These are phyloP conservation scores for Sinhomidia bicolor DNA, from an alignment of 2,888 invertebrate species.

Conservation along the genomic window DNA sequence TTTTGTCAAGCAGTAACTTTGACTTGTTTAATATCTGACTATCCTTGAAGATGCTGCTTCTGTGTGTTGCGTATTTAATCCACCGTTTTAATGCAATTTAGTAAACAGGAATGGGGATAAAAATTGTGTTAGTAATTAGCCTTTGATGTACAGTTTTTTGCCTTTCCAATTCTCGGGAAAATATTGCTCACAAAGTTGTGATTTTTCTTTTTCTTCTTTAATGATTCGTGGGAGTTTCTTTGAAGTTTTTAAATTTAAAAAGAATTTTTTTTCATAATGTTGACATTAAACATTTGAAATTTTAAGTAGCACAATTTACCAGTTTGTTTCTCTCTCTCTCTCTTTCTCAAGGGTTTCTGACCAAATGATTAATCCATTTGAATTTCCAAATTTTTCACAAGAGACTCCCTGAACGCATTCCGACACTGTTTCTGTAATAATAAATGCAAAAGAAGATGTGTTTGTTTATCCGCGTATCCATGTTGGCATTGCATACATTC, in stretches of 20 bases:
- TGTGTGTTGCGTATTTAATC: background rate
- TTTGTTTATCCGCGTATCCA: background rate
- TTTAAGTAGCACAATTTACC: conserved; percentile 25
- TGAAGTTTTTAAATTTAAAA: background rate
- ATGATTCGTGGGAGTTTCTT: conserved; percentile 29
- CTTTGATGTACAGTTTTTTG: too few species aligned
- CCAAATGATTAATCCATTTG: conserved; percentile 37
- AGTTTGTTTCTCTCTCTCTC: background rate
- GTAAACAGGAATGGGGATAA: background rate
- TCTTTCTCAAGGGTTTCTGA: conserved; percentile 20
- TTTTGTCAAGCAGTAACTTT: background rate
- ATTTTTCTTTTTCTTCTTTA: background rate
- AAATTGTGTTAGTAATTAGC: background rate
- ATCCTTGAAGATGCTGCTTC: too few species aligned
- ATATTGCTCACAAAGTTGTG: background rate
- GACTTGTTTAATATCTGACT: too few species aligned
- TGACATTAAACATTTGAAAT: background rate
- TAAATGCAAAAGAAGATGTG: background rate
- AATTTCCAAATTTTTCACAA: conserved; percentile 49
- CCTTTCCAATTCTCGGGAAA: too few species aligned
- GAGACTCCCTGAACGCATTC: conserved; percentile 25
- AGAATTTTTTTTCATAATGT: background rate
- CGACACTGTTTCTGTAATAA: conserved; percentile 11
- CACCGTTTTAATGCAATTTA: background rate
- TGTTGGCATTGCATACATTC: background rate